A percentile compares a stretch with the other conserved stretches of the same genome.
phyloP scores from a whole-genome alignment of 2,797 vertebrate species.

The Coregonus ussuriensis region DNA sequence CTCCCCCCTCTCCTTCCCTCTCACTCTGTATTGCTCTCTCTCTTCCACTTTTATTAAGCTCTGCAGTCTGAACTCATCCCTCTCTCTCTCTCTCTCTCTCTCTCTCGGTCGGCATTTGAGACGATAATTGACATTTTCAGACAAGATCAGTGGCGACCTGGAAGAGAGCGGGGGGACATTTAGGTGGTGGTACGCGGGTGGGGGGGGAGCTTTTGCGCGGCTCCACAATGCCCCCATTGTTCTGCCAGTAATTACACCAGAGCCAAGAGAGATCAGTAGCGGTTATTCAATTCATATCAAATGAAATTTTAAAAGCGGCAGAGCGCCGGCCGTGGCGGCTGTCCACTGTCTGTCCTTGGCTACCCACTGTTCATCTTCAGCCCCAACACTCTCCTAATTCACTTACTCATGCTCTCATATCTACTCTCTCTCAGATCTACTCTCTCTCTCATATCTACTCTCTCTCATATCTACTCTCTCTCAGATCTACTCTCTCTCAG shows the following conservation, averaged over 20 bases:
- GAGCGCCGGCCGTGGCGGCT: conserved; percentile 21
- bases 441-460: too few species aligned
- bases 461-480: too few species aligned
- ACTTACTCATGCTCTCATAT: conserved; percentile 57
- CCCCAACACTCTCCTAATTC: conserved; percentile 51
- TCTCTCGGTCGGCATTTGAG: conserved; percentile 57
- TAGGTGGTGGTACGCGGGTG: conserved; percentile 55
- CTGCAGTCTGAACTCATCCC: too few species aligned
- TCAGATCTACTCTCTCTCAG: too few species aligned
- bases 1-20: not conserved
- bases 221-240: conserved; percentile 67
- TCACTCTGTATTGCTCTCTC: not conserved
- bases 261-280: conserved; percentile 62
- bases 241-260: conserved; percentile 74
- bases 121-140: conserved; percentile 78
- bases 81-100: conserved; percentile 11
- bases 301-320: conserved; percentile 62
- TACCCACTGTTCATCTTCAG: conserved; percentile 19
- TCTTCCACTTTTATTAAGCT: too few species aligned
- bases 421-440: conserved; percentile 16
- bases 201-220: conserved; percentile 47
- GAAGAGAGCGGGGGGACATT: conserved; percentile 67
- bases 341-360: not conserved
- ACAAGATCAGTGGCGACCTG: conserved; percentile 75
- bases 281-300: conserved; percentile 79